These are phyloP conservation scores for Colletes collaris DNA, from an alignment of 2,888 invertebrate species.

Conservation along the genomic window DNA sequence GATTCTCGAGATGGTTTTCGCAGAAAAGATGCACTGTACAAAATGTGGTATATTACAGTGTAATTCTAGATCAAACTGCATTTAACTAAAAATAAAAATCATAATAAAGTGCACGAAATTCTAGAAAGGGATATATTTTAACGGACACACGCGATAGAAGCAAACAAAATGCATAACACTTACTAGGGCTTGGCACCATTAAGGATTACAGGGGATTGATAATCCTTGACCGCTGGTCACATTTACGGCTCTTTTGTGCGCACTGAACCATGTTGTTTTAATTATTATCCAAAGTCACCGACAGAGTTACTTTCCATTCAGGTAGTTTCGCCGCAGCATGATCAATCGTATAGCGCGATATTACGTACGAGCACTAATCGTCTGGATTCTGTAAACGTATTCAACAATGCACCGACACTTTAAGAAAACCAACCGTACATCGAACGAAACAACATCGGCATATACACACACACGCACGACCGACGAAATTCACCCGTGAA, in stretches of 20 bases:
- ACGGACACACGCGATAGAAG: background rate
- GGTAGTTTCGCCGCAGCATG: slow-evolving; percentile 54
- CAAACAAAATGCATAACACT: slow-evolving; percentile 46
- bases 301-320: slow-evolving; percentile 65
- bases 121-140: background rate
- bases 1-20: background rate
- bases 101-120: background rate
- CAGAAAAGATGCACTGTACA: slow-evolving; percentile 6
- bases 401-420: slow-evolving; percentile 44
- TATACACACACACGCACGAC: background rate
- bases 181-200: slow-evolving; percentile 47
- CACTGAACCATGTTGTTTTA: slow-evolving; percentile 51
- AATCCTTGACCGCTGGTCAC: slow-evolving; percentile 36
- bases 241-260: slow-evolving; percentile 38
- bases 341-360: slow-evolving; percentile 61
- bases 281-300: slow-evolving; percentile 53
- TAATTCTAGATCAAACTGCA: background rate
- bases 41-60: slow-evolving; percentile 23
- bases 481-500: background rate
- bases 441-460: background rate
- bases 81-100: background rate
- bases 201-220: slow-evolving; percentile 46
- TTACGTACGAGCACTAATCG: slow-evolving; percentile 44
- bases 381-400: slow-evolving; percentile 45
- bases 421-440: slow-evolving; percentile 20